Percentiles rank a stretch among this genome's conserved stretches.
These are phyloP conservation scores for Trinectes maculatus DNA, from an alignment of 2,113 vertebrate genomes.

Conservation along the genomic window DNA sequence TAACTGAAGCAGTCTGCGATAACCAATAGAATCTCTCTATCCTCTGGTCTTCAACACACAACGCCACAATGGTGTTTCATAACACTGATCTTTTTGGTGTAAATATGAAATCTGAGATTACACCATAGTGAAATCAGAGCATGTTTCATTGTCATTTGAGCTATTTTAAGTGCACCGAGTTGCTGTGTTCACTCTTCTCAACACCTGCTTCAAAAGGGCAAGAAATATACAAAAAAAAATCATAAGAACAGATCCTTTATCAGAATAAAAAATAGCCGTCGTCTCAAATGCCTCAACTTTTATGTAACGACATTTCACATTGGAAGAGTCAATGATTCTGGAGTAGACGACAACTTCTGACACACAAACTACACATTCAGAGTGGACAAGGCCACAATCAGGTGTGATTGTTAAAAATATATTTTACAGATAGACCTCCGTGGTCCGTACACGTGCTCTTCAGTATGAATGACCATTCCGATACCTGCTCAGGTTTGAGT, in stretches of 20 bases:
- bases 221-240: not conserved
- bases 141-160: slow-evolving; percentile 17
- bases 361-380: not conserved
- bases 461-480: not conserved
- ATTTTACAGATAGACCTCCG: not conserved
- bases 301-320: not conserved
- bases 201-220: slow-evolving; percentile 9
- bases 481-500: slow-evolving; percentile 98
- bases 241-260: not conserved
- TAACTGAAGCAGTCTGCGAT: no score
- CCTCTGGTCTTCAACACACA: not conserved
- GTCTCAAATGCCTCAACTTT: not conserved
- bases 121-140: not conserved
- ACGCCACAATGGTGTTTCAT: not conserved
- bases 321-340: not conserved
- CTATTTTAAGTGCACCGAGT: not conserved
- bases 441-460: not conserved
- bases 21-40: not conserved
- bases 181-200: not conserved
- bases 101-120: not conserved
- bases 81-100: not conserved
- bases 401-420: not conserved
- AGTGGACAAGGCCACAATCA: not conserved
- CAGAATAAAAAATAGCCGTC: not conserved
- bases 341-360: not conserved